Conservation (phyloP, 2,888 invertebrate species). For the Autographa gamma region DNA sequence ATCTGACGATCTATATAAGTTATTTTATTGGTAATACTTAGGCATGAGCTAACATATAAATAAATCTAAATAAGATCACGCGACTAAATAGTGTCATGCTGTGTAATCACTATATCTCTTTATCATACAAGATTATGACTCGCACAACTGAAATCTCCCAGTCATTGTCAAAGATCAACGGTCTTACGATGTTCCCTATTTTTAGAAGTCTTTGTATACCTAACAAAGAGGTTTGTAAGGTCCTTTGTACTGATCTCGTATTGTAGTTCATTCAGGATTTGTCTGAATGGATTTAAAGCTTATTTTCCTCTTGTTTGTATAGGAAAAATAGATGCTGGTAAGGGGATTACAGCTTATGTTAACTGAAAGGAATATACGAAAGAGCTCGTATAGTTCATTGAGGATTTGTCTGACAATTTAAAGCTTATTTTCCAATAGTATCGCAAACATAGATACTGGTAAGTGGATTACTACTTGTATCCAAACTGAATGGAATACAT, state of each 20-base stretch:
- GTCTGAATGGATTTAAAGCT: not conserved
- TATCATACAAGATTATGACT: conserved; percentile 27
- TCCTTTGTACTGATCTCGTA: conserved; percentile 11
- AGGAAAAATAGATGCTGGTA: too few relatives aligned
- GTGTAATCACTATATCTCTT: conserved; percentile 14
- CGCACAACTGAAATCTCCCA: conserved; percentile 21
- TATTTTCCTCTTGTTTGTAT: not conserved
- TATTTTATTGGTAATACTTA: not conserved
- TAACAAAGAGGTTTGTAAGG: conserved; percentile 38
- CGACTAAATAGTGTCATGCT: not conserved
- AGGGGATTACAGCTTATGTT: too few relatives aligned
- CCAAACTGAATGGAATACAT: too few relatives aligned
- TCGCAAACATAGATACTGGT: too few relatives aligned
- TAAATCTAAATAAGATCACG: not conserved
- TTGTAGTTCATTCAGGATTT: not conserved
- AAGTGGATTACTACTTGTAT: too few relatives aligned
- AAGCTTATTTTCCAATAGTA: too few relatives aligned
- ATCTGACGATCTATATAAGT: not conserved
- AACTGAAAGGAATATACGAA: too few relatives aligned
- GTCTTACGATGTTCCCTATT: conserved; percentile 25
- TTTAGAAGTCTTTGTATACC: conserved; percentile 21
- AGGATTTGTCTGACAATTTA: too few relatives aligned
- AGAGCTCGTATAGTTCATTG: too few relatives aligned
- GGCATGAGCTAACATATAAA: not conserved
- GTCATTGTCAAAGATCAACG: conserved; percentile 14